Evolutionary conservation across 2,888 invertebrate genomes (phyloP).

Genomic region (Pammene fasciana): DNA sequence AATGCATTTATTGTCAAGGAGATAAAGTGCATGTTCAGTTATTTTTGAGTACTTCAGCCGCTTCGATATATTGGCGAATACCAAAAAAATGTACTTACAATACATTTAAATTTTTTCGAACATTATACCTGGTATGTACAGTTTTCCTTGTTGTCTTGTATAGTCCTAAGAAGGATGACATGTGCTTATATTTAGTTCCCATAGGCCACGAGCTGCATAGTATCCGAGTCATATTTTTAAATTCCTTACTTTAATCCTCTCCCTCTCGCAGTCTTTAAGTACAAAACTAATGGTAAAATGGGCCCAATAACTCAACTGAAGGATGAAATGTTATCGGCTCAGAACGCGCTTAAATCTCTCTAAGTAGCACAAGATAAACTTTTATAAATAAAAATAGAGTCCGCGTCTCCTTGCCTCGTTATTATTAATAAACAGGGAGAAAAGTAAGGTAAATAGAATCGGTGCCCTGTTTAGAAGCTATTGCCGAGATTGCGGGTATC

Average conservation of each 20-base stretch:
- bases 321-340: constrained; percentile 34
- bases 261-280: constrained; percentile 20
- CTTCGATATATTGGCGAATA: too few species aligned
- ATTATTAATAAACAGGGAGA: constrained; percentile 56
- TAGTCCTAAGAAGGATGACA: too few species aligned
- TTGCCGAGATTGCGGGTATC: constrained; percentile 49
- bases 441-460: constrained; percentile 58
- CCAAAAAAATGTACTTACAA: too few species aligned
- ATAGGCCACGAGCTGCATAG: too few species aligned
- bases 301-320: constrained; percentile 28
- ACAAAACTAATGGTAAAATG: constrained; percentile 31
- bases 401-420: constrained; percentile 42
- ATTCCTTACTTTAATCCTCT: constrained; percentile 3
- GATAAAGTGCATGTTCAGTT: too few species aligned
- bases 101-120: too few species aligned
- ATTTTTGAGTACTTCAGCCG: too few species aligned
- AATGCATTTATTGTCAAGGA: too few species aligned
- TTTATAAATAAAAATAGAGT: constrained; percentile 33
- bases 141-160: too few species aligned
- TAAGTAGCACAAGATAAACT: constrained; percentile 20
- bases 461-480: constrained; percentile 47
- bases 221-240: too few species aligned
- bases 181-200: too few species aligned
- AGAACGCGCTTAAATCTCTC: constrained; percentile 33
- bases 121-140: too few species aligned